Evolutionary conservation across 2,888 invertebrate species (phyloP).

Genomic region (Orthonevra nobilis): DNA sequence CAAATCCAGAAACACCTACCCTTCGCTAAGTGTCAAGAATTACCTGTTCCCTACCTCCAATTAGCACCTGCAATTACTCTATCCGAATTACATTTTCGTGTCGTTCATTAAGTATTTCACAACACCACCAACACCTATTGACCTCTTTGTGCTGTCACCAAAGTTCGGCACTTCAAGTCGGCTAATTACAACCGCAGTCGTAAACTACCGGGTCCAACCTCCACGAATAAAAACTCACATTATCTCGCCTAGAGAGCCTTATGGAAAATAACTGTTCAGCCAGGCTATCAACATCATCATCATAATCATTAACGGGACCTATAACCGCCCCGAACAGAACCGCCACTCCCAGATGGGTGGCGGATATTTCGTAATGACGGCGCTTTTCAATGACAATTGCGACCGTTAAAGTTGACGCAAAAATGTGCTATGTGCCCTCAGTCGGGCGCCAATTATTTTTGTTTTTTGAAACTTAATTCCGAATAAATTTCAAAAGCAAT

Average conservation of each 20-base stretch:
- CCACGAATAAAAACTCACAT: conserved; percentile 2
- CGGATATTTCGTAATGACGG: not conserved
- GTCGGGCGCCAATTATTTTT: not conserved
- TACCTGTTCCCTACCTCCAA: not conserved
- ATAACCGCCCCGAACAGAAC: not conserved
- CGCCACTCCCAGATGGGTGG: not conserved
- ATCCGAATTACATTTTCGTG: conserved; percentile 21
- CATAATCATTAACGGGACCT: conserved; percentile 1
- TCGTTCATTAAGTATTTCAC: conserved; percentile 8
- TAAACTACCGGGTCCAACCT: not conserved
- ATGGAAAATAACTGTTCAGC: conserved; percentile 17
- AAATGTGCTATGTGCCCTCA: not conserved
- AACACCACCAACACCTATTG: conserved; percentile 3
- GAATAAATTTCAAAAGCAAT: not conserved
- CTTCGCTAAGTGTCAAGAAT: not conserved
- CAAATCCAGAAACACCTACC: conserved; percentile 3
- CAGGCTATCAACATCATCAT: conserved; percentile 13
- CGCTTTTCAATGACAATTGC: conserved; percentile 1
- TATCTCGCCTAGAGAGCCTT: conserved; percentile 11
- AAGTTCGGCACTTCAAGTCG: conserved; percentile 8
- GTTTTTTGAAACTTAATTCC: not conserved
- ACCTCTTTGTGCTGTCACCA: conserved; percentile 1
- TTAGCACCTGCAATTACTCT: conserved; percentile 23
- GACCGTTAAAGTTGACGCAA: not conserved
- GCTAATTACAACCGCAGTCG: conserved; percentile 16